Base-by-base conservation (phyloP, 2,888 invertebrate genomes). In the Drosophila demipolita region DNA sequence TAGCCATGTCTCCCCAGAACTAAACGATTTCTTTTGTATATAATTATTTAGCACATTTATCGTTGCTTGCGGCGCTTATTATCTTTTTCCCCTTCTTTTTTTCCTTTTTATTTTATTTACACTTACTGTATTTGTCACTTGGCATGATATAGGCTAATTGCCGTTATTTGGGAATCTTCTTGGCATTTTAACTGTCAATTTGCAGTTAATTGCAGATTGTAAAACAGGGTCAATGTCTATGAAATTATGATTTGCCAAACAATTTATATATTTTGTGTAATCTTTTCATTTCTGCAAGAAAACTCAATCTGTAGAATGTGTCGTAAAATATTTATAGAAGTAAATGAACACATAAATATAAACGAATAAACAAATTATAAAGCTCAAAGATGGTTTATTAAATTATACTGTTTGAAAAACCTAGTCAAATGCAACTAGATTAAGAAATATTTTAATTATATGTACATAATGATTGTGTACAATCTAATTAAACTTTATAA, bases 1-100 rank as follows among this genome's bases (percentile, higher is more conserved):
- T 54, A 58, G 38, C 36, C 63, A 45, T 63, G 52, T 54, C 63
- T 79, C 75, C 77, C 66, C 75, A 75, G 66, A 66, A 66, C 80
- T 79, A 71, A 65, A 70, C 67, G 75, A 50, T 78, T 75, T 79
- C 78, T 79, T 71, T 74, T 83, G 75, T 80, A 67, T 67, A 40
- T 57, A 77, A 78, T 78, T 73, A 75, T 84, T 77, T 81, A 73
- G 78, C 66, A 75, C 82, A 74, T 82, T 79, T 78, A 20, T 50
- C 55, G 58, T 73, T 85, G 74, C 71, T 82, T 83, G 74, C 80
- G 84, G 76, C 77, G 84, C 72, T 74, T 72, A 69, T 67, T 74
- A 66, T 23, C 15, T 15, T 45, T 62, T 65, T 1, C 29, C 5
- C 67, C 33, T 29, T 48, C 12, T 54, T 29, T 67, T 32, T 50